Base-by-base conservation (phyloP, 2,797 vertebrate species). In the Notamacropus eugenii region DNA sequence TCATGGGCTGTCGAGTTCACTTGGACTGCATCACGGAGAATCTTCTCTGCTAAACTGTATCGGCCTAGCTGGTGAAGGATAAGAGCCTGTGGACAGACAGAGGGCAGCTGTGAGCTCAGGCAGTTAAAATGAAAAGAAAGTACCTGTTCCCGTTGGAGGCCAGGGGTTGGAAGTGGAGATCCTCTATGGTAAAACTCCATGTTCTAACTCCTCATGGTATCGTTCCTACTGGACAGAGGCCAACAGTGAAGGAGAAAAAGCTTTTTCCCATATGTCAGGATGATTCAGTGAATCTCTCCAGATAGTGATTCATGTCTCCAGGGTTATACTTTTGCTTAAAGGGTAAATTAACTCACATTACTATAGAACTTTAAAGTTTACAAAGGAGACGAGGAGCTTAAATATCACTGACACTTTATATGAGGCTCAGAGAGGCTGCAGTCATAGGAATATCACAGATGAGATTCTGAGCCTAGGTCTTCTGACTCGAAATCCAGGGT, bases 1-100 rank as follows among this genome's bases (percentile, higher is more conserved):
- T 99, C 99, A 0, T 99, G 99, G 95, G 99, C 99, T 0, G 99
- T 99, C 29, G 99, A 99, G 98, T 99, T 99, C 97, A 99, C 99
- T 98, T 99, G 99, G 94, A 99, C 99, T 0, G 99, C 99, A 0
- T 99, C 99, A 46, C 99, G 98, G 97, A 99, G 99, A 93, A 99
- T 99, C 98, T 99, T 99, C 97, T 99, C 99, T 0, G 99, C 99
- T 97, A 99, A 99, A 97, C 99, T 99, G 97, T 98, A 99, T 96
- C 99, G 99, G 96, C 99, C 99, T 31, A 99, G 99, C 98, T 99
- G 99, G 97, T 99, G 99, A 92, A 99, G 99, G 95, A 99, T 99
- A 98, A 99, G 98, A 97, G 99, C 99, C 99, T 99, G 98, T 1
- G 46, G 91, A 95, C 54, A 92, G 92, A 91, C 40, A 97, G 94